Evolutionary conservation across 2,888 invertebrate species (phyloP).

Genomic region (Drosophila quinaria): DNA sequence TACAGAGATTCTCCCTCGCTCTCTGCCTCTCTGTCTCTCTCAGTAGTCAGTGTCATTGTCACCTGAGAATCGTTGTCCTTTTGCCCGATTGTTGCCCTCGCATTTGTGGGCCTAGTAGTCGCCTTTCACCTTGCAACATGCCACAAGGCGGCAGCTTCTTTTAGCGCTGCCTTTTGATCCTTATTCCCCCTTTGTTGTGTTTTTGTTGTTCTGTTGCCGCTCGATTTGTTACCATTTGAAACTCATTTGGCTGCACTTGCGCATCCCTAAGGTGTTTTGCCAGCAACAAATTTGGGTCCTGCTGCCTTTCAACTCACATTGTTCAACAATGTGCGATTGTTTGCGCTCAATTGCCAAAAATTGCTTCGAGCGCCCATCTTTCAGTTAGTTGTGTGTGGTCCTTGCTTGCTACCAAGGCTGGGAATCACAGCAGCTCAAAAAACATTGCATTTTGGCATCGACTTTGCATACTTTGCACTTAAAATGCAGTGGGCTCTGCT

Average conservation of each 20-base stretch:
- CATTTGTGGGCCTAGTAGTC: conserved; percentile 4
- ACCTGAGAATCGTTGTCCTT: conserved; percentile 53
- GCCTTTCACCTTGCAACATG: conserved; percentile 22
- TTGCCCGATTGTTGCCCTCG: conserved; percentile 21
- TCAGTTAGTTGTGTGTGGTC: conserved; percentile 40
- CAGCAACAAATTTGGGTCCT: conserved; percentile 49
- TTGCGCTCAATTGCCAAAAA: conserved; percentile 73
- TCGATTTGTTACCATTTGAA: conserved; percentile 78
- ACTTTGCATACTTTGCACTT: conserved; percentile 76
- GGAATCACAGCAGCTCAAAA: conserved; percentile 66
- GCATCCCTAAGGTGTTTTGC: conserved; percentile 72
- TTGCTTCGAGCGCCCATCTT: conserved; percentile 49
- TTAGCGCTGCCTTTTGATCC: conserved; percentile 53
- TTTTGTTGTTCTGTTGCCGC: conserved; percentile 58
- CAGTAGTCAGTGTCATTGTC: conserved; percentile 57
- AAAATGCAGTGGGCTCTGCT: conserved; percentile 59
- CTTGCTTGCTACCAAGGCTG: conserved; percentile 31
- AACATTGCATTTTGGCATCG: conserved; percentile 62
- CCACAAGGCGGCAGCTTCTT: conserved; percentile 31
- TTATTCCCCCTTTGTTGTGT: conserved; percentile 16
- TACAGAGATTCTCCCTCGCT: conserved; percentile 10
- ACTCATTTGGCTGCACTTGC: conserved; percentile 79
- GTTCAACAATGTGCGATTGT: conserved; percentile 57
- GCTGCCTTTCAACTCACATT: conserved; percentile 29
- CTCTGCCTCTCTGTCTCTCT: not conserved